A percentile compares a stretch with the other conserved stretches of the same genome.
Conservation (phyloP, 2,113 vertebrate species). For the Cheirogaleus medius region DNA sequence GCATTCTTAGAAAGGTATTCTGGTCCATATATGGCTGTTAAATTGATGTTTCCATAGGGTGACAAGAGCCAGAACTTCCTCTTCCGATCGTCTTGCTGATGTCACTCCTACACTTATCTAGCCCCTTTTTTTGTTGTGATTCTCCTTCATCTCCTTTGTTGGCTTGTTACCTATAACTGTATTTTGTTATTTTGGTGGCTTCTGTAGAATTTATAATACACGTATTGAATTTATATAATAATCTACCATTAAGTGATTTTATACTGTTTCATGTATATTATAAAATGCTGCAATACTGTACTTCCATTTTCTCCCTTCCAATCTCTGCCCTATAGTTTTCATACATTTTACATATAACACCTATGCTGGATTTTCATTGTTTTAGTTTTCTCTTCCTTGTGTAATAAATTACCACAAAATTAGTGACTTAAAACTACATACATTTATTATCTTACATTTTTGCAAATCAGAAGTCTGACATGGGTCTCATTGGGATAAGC, state of each 20-base stretch:
- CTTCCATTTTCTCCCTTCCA: background rate
- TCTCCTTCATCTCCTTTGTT: background rate
- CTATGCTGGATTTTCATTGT: background rate
- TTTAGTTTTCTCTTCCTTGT: background rate
- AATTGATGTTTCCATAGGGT: background rate
- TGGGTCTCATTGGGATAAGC: background rate
- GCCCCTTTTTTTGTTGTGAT: background rate
- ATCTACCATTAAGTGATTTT: background rate
- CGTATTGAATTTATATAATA: background rate
- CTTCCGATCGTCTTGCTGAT: background rate
- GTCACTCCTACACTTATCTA: background rate
- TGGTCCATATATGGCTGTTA: background rate
- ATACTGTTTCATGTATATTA: background rate
- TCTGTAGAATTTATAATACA: background rate
- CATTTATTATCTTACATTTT: background rate
- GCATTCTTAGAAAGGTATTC: background rate
- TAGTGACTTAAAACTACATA: background rate
- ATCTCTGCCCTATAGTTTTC: background rate
- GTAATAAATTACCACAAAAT: background rate
- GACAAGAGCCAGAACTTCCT: rapidly evolving
- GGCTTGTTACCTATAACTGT: background rate
- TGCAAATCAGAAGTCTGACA: background rate
- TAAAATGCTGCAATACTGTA: background rate
- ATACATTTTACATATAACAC: background rate
- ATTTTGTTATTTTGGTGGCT: background rate